Evolutionary conservation across 2,113 vertebrate species (phyloP), one percentile per base, ranked within the genome.

Genomic region (Taurulus bubalis): DNA sequence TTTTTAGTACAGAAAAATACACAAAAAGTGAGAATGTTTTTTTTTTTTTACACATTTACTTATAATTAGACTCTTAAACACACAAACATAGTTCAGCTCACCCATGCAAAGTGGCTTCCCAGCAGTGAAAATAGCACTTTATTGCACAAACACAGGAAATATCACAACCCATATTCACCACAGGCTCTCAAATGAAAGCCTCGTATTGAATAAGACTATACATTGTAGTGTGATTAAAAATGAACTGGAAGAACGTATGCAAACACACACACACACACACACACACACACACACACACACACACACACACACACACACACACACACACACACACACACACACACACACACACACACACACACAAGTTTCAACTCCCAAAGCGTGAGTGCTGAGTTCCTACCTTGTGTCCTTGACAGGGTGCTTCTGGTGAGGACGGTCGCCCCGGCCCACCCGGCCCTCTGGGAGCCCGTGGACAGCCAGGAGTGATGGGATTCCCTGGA

Each of bases 401-500:
- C n/a, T 64, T 47, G 77, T 79, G 65, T 51, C 5, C 20, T 10
- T 79, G 73, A 88, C 86, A 99, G 98, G 98, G 98, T 36, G 76
- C 94, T 7, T 4, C 96, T 28, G 98, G 98, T 64, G 97, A 98
- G 90, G 98, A 99, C 0, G 98, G 98, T 11, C 96, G 98, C 36
- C 97, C 97, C 0, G 98, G 98, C 26, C 98, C 98, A 70, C 98
- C 97, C 18, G 98, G 98, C 14, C 97, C 98, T 0, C 96, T 95
- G 90, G 98, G 98, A 66, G 94, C 97, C 64, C 96, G 98, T 8
- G 98, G 98, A 15, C 98, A 99, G 87, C 98, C 98, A 0, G 98
- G 98, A 4, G 98, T 99, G 85, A 99, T 99, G 98, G 98, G 98
- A 56, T 99, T 99, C 95, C 98, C 98, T 0, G 98, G 98, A 74